phyloP scores from a whole-genome alignment of 2,888 invertebrate genomes.

The Clusia tigrina region DNA sequence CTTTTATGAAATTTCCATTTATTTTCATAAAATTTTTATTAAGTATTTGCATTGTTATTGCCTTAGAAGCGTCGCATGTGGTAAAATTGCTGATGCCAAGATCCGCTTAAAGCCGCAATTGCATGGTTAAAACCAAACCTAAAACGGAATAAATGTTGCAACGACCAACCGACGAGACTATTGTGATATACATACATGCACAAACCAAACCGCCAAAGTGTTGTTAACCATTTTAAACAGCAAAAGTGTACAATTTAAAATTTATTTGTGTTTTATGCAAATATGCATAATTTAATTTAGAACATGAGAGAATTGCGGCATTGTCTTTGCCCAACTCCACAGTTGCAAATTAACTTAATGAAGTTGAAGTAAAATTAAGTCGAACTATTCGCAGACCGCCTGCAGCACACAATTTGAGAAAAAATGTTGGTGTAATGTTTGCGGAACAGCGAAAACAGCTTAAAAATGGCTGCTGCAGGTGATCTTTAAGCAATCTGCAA shows the following conservation, averaged over 20 bases:
- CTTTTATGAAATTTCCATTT: too few species aligned
- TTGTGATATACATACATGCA: background rate
- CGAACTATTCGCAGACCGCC: background rate
- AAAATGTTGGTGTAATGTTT: background rate
- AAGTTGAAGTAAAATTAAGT: background rate
- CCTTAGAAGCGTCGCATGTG: slow-evolving; percentile 33
- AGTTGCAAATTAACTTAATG: background rate
- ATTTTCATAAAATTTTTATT: too few species aligned
- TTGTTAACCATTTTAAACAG: slow-evolving; percentile 7
- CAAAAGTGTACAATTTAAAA: slow-evolving; percentile 18
- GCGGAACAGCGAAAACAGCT: background rate
- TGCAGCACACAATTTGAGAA: background rate
- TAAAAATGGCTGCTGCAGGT: background rate
- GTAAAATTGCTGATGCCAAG: slow-evolving; percentile 42
- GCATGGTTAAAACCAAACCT: slow-evolving; percentile 18
- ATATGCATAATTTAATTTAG: slow-evolving; percentile 13
- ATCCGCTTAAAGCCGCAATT: slow-evolving; percentile 35
- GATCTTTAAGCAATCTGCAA: too few species aligned
- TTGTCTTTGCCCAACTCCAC: slow-evolving; percentile 23
- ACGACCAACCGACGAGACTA: background rate
- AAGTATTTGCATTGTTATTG: background rate
- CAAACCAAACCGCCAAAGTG: background rate
- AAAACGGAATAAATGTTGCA: slow-evolving; percentile 15
- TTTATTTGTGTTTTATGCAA: slow-evolving; percentile 20
- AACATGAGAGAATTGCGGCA: slow-evolving; percentile 38